A percentile compares a stretch with the other conserved stretches of the same genome.
Conservation (phyloP, 2,113 vertebrate species). For the Thryonomys swinderianus region DNA sequence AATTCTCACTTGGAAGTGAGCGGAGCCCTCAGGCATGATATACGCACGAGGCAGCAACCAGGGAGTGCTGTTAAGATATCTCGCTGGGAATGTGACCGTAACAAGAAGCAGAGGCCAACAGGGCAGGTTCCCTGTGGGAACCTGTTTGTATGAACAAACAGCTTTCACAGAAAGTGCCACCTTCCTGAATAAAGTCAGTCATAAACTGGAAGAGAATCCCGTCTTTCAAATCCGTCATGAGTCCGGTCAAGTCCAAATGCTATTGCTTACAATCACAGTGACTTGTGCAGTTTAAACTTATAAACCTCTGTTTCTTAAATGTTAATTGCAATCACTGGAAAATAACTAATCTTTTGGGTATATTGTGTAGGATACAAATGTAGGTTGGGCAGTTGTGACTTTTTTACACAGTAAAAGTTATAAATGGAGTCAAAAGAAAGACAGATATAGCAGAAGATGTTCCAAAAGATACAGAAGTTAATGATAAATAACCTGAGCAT, state of each 20-base stretch:
- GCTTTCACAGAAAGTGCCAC: neutral
- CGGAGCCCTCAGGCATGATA: neutral
- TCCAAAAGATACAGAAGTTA: neutral
- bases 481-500: neutral
- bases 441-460: neutral
- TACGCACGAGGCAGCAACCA: neutral
- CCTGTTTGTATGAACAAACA: neutral
- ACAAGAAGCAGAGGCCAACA: neutral
- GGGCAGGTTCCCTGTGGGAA: neutral
- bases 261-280: neutral
- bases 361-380: neutral
- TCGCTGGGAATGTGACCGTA: neutral
- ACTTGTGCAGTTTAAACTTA: neutral
- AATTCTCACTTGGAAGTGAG: neutral
- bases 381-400: neutral
- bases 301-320: neutral
- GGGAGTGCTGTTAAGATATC: neutral
- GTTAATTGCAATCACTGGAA: neutral
- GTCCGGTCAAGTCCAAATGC: neutral
- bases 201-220: neutral
- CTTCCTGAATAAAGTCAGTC: neutral
- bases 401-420: neutral
- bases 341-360: neutral
- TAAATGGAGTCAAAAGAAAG: neutral
- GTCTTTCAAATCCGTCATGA: neutral